Evolutionary conservation across 2,797 vertebrate genomes (phyloP), one percentile per base, ranked within the genome.

Genomic region (Sebastes hubbsi): DNA sequence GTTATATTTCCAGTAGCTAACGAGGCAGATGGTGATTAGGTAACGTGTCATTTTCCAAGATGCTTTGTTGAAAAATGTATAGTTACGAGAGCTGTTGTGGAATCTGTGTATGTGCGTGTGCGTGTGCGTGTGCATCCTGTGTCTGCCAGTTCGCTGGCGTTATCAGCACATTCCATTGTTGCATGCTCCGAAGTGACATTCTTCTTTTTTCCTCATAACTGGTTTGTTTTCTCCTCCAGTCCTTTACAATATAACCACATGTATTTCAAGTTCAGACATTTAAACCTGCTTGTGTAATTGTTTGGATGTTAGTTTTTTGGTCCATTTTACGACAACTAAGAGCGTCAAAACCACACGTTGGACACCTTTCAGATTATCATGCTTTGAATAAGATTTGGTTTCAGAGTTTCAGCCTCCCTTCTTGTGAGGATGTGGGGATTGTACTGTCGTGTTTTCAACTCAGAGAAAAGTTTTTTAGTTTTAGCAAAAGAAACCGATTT

Each of bases 161-260:
- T 80, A 86, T 89, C 84, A 90, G 82, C 85, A 88, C 85, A 89
- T 93, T 91, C 85, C 81, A 85, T 74, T 85, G 89, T 85, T 86
- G 59, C 59, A 1, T 74, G 69, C 67, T 72, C 65, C 72, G 76
- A 81, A 85, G 69, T 86, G 78, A 81, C 85, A 75, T 89, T 89
- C 79, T 76, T 62, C 64, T 78, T 81, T 74, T 29, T 73, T 78
- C 34, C 75, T 79, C 22, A 29, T 27, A 71, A 56, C 64, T 58
- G 60, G 42, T 85, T 77, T 77, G 80, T 85, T 87, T 56, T 87
- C 10, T 83, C 49, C 12, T 68, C 24, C 61, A 66, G 24, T 61
- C 61, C 58, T 69, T 82, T 63, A 60, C 75, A 67, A 56, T 34
- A 71, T 24, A 67, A 58, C 65, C 54, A 49, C 14, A 14, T 42